A percentile compares a stretch with the other conserved stretches of the same genome.
These are phyloP conservation scores for Chrysaora quinquecirrha DNA, from an alignment of 30 jellyfish, hydroid and myxozoan genomes.

Conservation along the genomic window DNA sequence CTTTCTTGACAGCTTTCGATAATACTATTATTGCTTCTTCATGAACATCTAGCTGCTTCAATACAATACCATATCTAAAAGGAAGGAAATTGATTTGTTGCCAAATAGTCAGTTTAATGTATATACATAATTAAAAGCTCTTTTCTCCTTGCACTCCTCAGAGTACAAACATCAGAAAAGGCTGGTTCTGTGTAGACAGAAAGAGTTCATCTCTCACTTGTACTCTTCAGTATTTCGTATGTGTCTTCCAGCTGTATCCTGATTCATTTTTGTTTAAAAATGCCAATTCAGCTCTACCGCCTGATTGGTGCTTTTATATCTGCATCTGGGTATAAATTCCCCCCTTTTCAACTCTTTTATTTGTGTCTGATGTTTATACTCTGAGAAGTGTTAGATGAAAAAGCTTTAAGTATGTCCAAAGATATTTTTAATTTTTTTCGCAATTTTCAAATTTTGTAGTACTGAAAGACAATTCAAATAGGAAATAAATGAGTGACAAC, in stretches of 20 bases:
- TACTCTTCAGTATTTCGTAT: background rate
- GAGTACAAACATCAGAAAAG: too few relatives aligned
- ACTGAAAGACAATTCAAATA: background rate
- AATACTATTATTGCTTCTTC: conserved; percentile 79
- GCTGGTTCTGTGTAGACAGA: too few relatives aligned
- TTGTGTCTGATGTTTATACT: too few relatives aligned
- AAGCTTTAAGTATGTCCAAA: too few relatives aligned
- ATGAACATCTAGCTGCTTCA: conserved; percentile 61
- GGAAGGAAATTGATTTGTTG: background rate
- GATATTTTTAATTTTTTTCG: too few relatives aligned
- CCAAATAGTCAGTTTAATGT: background rate
- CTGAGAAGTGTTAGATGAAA: too few relatives aligned
- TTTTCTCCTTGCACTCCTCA: background rate
- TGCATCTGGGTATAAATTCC: too few relatives aligned
- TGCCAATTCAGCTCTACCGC: background rate
- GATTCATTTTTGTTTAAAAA: background rate
- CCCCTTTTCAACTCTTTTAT: too few relatives aligned
- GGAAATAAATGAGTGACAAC: background rate
- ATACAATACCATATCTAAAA: conserved; percentile 88
- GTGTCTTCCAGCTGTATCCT: background rate
- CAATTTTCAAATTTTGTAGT: too few relatives aligned
- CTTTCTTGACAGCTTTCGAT: conserved; percentile 73
- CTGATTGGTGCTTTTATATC: background rate
- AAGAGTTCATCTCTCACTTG: too few relatives aligned
- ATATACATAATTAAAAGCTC: background rate